Evolutionary conservation across 1,140 invertebrate species (phyloP).

Genomic region (Sinella curviseta): DNA sequence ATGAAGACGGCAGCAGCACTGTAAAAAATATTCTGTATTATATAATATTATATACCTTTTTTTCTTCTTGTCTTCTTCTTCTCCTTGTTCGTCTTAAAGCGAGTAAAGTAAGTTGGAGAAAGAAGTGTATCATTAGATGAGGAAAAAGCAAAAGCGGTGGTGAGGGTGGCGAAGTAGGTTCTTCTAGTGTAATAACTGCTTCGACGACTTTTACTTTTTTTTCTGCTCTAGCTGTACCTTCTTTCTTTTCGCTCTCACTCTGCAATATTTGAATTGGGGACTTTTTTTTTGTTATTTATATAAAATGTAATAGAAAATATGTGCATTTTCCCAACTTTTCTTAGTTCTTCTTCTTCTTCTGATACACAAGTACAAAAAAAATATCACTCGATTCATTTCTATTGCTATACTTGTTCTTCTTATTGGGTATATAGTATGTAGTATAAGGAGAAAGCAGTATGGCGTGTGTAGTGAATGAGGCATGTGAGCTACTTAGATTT

Average conservation of each 20-base stretch:
- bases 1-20: too few relatives aligned
- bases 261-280: not conserved
- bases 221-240: not conserved
- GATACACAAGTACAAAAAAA: not conserved
- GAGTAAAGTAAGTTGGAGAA: not conserved
- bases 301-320: not conserved
- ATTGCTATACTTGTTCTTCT: too few relatives aligned
- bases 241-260: too few relatives aligned
- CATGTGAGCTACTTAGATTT: slow-evolving; percentile 18
- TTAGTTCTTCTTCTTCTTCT: not conserved
- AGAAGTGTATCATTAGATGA: not conserved
- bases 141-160: not conserved
- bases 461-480: not conserved
- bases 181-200: not conserved
- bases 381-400: too few relatives aligned
- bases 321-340: not conserved
- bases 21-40: too few relatives aligned
- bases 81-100: not conserved
- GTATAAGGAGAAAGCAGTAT: too few relatives aligned
- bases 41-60: too few relatives aligned
- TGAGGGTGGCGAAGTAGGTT: not conserved
- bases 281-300: not conserved
- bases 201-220: not conserved
- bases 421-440: too few relatives aligned
- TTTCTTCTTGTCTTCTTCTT: too few relatives aligned